Conservation (phyloP, 2,797 vertebrate species). For the Alosa sapidissima region DNA sequence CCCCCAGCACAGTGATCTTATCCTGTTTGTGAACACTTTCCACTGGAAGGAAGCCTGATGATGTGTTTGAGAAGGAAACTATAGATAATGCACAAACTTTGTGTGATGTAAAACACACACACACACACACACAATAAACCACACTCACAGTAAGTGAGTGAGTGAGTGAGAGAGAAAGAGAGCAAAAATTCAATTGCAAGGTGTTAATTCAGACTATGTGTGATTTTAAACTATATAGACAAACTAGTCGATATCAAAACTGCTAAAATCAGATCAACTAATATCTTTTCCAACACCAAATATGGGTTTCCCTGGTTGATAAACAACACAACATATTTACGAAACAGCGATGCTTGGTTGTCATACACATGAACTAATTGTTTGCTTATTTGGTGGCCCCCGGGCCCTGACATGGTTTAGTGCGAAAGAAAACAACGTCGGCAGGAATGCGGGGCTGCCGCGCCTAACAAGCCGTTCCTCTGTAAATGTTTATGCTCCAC, state of each 20-base stretch:
- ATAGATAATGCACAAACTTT: neutral
- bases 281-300: slow-evolving; percentile 3
- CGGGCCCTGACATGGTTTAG: slow-evolving; percentile 21
- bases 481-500: slow-evolving; percentile 70
- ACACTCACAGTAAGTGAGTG: neutral
- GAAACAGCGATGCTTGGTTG: neutral
- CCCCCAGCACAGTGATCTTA: neutral
- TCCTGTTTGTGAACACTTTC: neutral
- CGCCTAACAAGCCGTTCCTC: slow-evolving; percentile 58
- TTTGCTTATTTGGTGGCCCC: slow-evolving; percentile 19
- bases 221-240: slow-evolving; percentile 31
- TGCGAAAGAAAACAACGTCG: slow-evolving; percentile 23
- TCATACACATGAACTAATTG: slow-evolving; percentile 21
- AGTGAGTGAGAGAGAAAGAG: neutral
- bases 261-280: neutral
- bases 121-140: neutral
- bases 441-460: slow-evolving; percentile 26
- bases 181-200: neutral
- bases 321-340: slow-evolving; percentile 15
- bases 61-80: neutral
- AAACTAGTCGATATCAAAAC: neutral
- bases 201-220: slow-evolving; percentile 7
- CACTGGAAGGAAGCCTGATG: neutral
- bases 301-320: neutral
- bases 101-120: neutral